phyloP scores from a whole-genome alignment of 2,113 vertebrate genomes.

The Ramphastos sulfuratus region DNA sequence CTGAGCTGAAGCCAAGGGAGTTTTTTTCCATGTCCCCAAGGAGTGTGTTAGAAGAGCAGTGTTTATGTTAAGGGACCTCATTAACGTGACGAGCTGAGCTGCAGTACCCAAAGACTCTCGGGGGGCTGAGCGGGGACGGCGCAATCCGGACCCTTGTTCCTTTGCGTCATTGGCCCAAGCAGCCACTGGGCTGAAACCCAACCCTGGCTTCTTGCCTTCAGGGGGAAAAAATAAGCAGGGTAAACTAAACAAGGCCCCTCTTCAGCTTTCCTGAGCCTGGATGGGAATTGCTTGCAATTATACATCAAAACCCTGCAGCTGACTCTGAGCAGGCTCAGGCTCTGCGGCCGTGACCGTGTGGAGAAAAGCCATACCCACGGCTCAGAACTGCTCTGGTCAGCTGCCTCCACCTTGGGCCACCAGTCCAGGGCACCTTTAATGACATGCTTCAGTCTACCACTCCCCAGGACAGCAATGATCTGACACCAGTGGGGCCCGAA shows the following conservation, averaged over 20 bases:
- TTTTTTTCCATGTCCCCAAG: conserved; percentile 45
- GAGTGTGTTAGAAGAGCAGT: conserved; percentile 32
- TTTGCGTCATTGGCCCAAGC: conserved; percentile 34
- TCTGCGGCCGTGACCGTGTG: not conserved
- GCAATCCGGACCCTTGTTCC: conserved; percentile 21
- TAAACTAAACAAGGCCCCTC: conserved; percentile 39
- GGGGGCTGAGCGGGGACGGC: not conserved
- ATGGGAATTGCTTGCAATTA: conserved; percentile 50
- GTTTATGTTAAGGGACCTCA: conserved; percentile 47
- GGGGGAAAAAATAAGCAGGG: not conserved
- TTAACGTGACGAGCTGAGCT: conserved; percentile 5
- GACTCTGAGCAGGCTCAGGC: conserved; percentile 5
- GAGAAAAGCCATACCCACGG: not conserved
- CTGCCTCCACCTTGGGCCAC: not conserved
- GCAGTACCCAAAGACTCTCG: conserved; percentile 3
- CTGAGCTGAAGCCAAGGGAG: not conserved
- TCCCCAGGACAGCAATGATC: not conserved
- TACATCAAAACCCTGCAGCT: conserved; percentile 8
- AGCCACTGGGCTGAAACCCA: conserved; percentile 34
- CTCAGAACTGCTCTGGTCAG: not conserved
- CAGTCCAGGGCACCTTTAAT: conserved; percentile 13
- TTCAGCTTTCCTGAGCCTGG: conserved; percentile 25
- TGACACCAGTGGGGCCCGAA: conserved; percentile 8
- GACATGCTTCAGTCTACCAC: not conserved
- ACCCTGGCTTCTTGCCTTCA: conserved; percentile 27